Percentiles rank a stretch among this genome's conserved stretches.
These are phyloP conservation scores for Edolisoma coerulescens DNA, from an alignment of 2,113 vertebrate genomes.

Conservation along the genomic window DNA sequence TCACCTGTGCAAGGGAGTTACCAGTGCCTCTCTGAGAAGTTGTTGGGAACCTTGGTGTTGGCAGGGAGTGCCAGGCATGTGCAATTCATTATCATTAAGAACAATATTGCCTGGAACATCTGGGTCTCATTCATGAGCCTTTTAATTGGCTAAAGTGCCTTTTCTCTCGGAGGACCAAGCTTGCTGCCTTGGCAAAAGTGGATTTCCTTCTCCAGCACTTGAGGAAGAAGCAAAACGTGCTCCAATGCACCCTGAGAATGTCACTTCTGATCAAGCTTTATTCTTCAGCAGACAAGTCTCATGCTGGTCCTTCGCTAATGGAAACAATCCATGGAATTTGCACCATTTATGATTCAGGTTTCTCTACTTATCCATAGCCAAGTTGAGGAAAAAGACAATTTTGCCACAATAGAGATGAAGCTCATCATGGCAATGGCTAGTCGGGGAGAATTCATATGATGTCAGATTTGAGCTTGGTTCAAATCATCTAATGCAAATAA, in stretches of 20 bases:
- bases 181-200: not conserved
- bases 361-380: not conserved
- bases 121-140: not conserved
- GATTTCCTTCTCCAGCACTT: not conserved
- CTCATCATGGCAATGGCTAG: not conserved
- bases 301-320: not conserved
- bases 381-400: not conserved
- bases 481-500: not conserved
- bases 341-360: not conserved
- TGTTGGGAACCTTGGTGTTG: not conserved
- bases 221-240: not conserved
- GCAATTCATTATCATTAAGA: not conserved
- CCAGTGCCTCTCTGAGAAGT: not conserved
- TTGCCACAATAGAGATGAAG: not conserved
- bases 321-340: not conserved
- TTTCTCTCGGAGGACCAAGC: not conserved
- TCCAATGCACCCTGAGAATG: not conserved
- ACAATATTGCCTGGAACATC: conserved; percentile 2
- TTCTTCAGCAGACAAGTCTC: not conserved
- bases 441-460: not conserved
- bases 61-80: not conserved
- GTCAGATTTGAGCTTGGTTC: not conserved
- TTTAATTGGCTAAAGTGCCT: not conserved
- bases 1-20: not conserved
- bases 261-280: not conserved